phyloP scores from a whole-genome alignment of 1,140 invertebrate species.

The Eumeta japonica region DNA sequence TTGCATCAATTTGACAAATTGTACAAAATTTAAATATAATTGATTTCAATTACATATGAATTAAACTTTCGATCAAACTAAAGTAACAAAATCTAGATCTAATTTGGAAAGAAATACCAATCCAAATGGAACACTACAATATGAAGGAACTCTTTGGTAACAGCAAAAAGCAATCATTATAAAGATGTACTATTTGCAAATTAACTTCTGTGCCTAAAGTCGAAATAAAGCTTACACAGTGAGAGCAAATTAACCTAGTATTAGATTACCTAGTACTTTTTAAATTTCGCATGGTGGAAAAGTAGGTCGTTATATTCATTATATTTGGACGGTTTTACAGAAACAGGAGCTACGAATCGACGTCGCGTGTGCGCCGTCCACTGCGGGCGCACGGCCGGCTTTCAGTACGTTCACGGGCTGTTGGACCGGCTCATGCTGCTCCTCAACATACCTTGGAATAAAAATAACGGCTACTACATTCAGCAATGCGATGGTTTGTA shows the following conservation, averaged over 20 bases:
- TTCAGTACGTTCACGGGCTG: conserved; percentile 95
- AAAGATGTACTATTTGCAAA: no score
- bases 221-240: background rate
- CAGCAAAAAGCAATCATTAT: no score
- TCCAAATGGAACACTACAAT: no score
- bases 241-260: background rate
- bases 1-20: no score
- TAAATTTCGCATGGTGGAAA: conserved; percentile 1
- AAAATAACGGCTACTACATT: conserved; percentile 70
- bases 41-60: no score
- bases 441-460: conserved; percentile 72
- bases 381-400: conserved; percentile 90
- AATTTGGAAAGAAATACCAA: no score
- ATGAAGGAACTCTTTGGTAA: no score
- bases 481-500: conserved; percentile 67
- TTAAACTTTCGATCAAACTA: no score
- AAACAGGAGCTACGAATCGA: conserved; percentile 88
- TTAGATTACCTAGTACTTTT: background rate
- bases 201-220: background rate
- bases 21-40: no score
- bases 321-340: conserved; percentile 42
- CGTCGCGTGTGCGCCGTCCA: conserved; percentile 87
- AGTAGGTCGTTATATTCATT: conserved; percentile 5
- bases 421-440: conserved; percentile 91
- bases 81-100: no score